Evolutionary conservation across 2,888 invertebrate species (phyloP), one percentile per base, ranked within the genome.

Genomic region (Apoda limacodes): DNA sequence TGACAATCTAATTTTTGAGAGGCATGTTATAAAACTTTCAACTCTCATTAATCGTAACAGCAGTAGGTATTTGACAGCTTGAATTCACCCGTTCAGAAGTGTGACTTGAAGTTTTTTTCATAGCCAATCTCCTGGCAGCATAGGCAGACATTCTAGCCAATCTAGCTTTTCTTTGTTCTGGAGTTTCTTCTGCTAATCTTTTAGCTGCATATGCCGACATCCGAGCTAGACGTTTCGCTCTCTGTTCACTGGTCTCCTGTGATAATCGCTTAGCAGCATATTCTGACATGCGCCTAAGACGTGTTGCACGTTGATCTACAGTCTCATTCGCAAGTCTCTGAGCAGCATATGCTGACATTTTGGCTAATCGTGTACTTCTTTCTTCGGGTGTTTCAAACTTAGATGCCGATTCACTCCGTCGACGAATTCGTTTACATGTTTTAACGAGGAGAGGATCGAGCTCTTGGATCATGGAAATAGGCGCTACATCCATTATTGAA

Each of bases 341-440:
- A 1, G 76, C 74, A n/a, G 76, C 71, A 35, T 78, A 78, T 2
- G 75, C 74, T 1, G 76, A 76, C 76, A 78, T 78, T 43, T 67
- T 72, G 2, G 75, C 66, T 11, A 78, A 46, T 4, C 78, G 60
- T 22, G 50, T 40, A 2, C 67, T 56, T 39, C 78, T 58, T 34
- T 74, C 69, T 26, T 64, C 59, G 5, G 67, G 43, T 1, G 68
- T 57, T 47, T 80, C 80, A 21, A 42, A 41, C 29, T 58, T 65
- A 0, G 46, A 42, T 3, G 39, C 47, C 0, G 62, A 55, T 9
- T 47, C 49, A 34, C 45, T 56, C 11, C 60, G 53, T 10, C 60
- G 54, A 19, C 48, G 44, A 5, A 46, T 51, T 21, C 36, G 48
- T 4, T 17, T 30, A 7, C 50, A 32, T 3, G 35, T 37, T 9